Evolutionary conservation across 2,888 invertebrate species (phyloP).

Genomic region (Seira musarum): DNA sequence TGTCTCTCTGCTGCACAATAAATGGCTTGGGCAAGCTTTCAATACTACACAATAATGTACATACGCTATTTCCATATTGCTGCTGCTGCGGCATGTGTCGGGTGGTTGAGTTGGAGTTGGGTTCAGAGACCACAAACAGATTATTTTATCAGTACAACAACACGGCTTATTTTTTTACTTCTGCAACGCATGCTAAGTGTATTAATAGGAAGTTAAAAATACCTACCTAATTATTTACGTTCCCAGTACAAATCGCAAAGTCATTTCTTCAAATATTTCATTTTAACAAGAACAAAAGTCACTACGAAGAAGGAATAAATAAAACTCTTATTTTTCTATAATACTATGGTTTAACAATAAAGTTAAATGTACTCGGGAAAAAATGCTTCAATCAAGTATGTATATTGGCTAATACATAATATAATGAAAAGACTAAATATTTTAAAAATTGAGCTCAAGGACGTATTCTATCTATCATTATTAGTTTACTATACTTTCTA

Average conservation of each 20-base stretch:
- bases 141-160: background rate
- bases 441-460: constrained; percentile 1
- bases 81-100: no score
- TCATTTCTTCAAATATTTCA: background rate
- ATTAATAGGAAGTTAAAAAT: background rate
- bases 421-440: background rate
- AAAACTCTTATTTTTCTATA: constrained; percentile 7
- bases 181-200: no score
- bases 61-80: no score
- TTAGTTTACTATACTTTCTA: no score
- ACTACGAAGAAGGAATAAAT: background rate
- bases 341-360: constrained; percentile 12
- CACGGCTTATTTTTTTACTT: background rate
- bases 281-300: constrained; percentile 7
- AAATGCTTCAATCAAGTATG: background rate
- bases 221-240: no score
- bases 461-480: background rate
- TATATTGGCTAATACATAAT: background rate
- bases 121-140: background rate
- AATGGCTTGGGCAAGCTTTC: no score
- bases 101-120: no score
- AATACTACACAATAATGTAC: no score
- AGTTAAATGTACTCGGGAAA: constrained; percentile 2
- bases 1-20: no score
- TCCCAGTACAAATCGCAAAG: background rate